Evolutionary conservation across 1,140 invertebrate species (phyloP), one percentile per base, ranked within the genome.

Genomic region (Hyles vespertilio): DNA sequence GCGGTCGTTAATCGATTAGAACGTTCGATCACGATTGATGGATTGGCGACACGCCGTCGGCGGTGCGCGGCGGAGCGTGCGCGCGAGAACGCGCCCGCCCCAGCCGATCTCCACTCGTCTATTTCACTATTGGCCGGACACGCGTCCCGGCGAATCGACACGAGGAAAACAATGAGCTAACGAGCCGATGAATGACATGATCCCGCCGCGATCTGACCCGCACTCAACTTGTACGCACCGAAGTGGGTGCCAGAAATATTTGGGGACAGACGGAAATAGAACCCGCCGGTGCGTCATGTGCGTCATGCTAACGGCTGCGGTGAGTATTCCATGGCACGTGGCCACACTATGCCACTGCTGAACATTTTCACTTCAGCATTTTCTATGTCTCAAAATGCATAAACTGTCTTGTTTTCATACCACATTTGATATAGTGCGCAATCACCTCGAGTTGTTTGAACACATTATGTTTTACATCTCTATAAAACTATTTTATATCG

Each of bases 251-350:
- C 84, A 86, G 84, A 84, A 87, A 84, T 87, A 80, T 81, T 80
- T 81, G 77, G 85, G 81, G 85, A 81, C 84, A 79, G 81, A 74
- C 82, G 69, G 73, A 74, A 89, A 89, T 89, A 89, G 85, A 79
- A 70, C 57, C 69, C 78, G 58, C 63, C 78, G 69, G 74, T 55
- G 74, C 54, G 57, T 52, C 64, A 72, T 87, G 74, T 55, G 74
- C 54, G 57, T 52, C 64, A 72, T 87, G 85, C 86, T 84, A 89
- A 86, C 72, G 81, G 55, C 65, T 32, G 58, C 58, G 65, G 65
- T 58, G 61, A 70, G 64, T 68, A 70, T 11, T 70, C 64, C 59
- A 63, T 58, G 74, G 68, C 79, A 77, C 75, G 80, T 77, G 79
- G 73, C 76, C 69, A 65, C 69, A 52, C 58, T 58, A 49, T n/a